These are phyloP conservation scores for Brachystomella parvula DNA, from an alignment of 1,140 invertebrate species.

Conservation along the genomic window DNA sequence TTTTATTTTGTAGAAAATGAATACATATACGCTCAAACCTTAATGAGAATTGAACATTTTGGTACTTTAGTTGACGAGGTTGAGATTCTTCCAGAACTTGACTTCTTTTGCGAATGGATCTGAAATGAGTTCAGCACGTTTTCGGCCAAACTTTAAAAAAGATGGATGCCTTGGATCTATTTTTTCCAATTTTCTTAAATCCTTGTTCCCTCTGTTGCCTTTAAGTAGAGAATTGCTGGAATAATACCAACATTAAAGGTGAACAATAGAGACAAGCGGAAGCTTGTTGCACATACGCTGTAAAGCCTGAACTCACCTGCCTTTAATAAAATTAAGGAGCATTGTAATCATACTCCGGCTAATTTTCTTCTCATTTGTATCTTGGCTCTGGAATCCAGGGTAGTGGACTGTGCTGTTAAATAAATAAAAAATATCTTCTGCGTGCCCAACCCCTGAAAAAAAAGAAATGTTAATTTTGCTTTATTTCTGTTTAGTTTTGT, in stretches of 20 bases:
- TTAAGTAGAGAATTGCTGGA: neutral
- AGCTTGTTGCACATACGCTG: neutral
- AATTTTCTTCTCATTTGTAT: neutral
- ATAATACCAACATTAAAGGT: neutral
- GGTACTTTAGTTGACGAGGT: too few relatives aligned
- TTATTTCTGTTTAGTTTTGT: too few relatives aligned
- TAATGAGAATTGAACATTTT: too few relatives aligned
- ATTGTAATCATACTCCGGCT: neutral
- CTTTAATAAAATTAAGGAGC: neutral
- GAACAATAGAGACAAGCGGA: neutral
- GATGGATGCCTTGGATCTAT: neutral
- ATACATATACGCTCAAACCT: too few relatives aligned
- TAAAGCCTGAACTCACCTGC: neutral
- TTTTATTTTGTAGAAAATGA: too few relatives aligned
- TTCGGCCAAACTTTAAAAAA: neutral
- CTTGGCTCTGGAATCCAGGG: neutral
- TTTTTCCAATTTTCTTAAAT: neutral
- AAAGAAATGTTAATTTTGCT: too few relatives aligned
- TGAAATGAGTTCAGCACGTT: neutral
- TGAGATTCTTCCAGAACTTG: neutral
- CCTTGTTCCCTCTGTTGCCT: neutral
- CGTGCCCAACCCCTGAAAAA: slow-evolving; percentile 24
- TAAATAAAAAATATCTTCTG: slow-evolving; percentile 27
- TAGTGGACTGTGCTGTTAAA: slow-evolving; percentile 15
- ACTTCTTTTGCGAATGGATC: neutral